These are phyloP conservation scores for Bujurquina vittata DNA, from an alignment of 2,113 vertebrate species.

Conservation along the genomic window DNA sequence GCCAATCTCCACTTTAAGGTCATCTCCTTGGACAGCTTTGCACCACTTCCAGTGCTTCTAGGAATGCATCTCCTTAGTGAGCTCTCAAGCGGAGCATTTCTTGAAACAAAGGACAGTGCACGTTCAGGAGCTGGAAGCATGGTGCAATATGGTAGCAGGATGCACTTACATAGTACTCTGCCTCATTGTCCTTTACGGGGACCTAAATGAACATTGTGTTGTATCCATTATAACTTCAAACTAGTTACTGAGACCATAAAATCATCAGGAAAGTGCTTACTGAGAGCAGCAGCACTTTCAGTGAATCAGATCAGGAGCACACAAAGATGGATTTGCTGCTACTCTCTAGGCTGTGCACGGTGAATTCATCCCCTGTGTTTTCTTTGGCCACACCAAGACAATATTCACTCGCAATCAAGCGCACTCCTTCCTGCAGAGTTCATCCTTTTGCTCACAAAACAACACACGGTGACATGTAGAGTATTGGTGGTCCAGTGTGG, in stretches of 20 bases:
- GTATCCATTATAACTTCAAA: neutral
- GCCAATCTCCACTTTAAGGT: fast-evolving
- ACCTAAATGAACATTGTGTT: neutral
- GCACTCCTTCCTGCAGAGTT: neutral
- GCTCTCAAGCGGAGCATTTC: neutral
- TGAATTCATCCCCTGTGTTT: no score
- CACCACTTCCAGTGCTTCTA: neutral
- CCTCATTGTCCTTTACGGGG: neutral
- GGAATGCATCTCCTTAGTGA: neutral
- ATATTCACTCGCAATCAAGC: neutral
- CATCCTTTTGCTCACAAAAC: neutral
- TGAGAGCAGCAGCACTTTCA: no score
- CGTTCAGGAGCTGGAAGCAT: no score
- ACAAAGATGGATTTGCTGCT: neutral
- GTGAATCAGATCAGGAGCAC: neutral
- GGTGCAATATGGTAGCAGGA: fast-evolving
- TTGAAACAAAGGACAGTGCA: neutral
- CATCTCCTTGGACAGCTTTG: neutral
- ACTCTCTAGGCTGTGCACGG: no score
- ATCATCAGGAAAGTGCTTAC: neutral
- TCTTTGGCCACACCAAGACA: neutral
- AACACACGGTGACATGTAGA: neutral
- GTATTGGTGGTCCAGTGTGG: neutral
- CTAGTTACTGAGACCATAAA: neutral
- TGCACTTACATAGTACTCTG: neutral